Evolutionary conservation across 2,797 vertebrate genomes (phyloP).

Genomic region (Micrastur ruficollis): DNA sequence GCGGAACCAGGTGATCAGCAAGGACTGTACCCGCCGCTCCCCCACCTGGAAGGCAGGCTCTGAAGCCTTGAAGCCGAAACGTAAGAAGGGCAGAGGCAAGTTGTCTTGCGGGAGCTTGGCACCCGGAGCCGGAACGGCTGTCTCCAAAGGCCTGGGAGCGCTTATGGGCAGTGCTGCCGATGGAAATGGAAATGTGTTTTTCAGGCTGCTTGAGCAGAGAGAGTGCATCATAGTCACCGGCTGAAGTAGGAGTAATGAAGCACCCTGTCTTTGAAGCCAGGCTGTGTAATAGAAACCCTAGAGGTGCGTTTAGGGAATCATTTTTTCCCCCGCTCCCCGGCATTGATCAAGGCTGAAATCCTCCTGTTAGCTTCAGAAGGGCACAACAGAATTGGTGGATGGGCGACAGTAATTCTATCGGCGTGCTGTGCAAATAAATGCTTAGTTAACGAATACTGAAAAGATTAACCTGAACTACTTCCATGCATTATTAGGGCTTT

Average conservation of each 20-base stretch:
- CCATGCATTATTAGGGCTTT: background rate
- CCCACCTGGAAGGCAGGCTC: background rate
- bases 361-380: background rate
- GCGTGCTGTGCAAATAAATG: background rate
- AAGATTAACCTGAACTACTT: background rate
- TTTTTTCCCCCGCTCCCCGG: background rate
- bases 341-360: background rate
- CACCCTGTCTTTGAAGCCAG: background rate
- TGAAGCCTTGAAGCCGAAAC: background rate
- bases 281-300: background rate
- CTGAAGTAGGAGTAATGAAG: background rate
- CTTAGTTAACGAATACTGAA: background rate
- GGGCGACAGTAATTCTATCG: background rate
- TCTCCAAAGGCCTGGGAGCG: background rate
- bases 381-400: background rate
- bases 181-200: slow-evolving; percentile 30
- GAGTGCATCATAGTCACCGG: background rate
- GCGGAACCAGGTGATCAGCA: background rate
- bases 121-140: background rate
- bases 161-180: background rate
- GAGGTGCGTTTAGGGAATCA: background rate
- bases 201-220: background rate
- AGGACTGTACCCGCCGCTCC: background rate
- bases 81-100: background rate
- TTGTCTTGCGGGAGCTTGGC: background rate